These are phyloP conservation scores for Triplophysa bombifrons DNA, from an alignment of 2,797 vertebrate species.

Conservation along the genomic window DNA sequence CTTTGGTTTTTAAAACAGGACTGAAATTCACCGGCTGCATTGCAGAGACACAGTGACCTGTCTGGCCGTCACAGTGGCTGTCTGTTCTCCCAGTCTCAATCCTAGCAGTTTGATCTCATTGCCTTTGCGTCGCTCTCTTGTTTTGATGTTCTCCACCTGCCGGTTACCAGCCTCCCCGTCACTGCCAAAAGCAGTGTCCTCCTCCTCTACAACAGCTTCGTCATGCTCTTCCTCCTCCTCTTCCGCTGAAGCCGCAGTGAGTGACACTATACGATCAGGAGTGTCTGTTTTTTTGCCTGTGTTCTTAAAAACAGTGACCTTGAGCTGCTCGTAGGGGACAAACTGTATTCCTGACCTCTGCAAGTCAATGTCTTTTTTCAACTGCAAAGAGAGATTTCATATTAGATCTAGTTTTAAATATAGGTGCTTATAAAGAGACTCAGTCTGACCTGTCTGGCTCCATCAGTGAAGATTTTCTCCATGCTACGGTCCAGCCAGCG, in stretches of 20 bases:
- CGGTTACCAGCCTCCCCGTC: conserved; percentile 57
- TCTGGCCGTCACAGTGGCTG: conserved; percentile 72
- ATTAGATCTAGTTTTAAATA: too few relatives aligned
- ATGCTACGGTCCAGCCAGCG: conserved; percentile 85
- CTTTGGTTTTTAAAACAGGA: neutral
- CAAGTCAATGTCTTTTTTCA: conserved; percentile 81
- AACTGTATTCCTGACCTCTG: conserved; percentile 82
- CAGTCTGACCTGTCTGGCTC: conserved; percentile 77
- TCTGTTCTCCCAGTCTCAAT: conserved; percentile 78
- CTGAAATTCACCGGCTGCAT: conserved; percentile 73
- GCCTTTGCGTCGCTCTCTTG: conserved; percentile 74
- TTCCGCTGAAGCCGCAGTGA: neutral
- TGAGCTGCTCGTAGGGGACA: conserved; percentile 80
- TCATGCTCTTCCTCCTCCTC: conserved; percentile 33
- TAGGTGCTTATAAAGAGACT: neutral
- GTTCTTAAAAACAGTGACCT: conserved; percentile 69
- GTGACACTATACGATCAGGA: conserved; percentile 14
- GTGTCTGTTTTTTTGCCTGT: conserved; percentile 26
- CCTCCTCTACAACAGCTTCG: conserved; percentile 41
- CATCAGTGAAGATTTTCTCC: conserved; percentile 83
- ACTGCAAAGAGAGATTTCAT: conserved; percentile 60
- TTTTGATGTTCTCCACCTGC: conserved; percentile 76
- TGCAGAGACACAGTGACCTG: conserved; percentile 78
- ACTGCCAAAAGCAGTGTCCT: conserved; percentile 6
- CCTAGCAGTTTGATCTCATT: conserved; percentile 81